A percentile compares a stretch with the other conserved stretches of the same genome.
Evolutionary conservation across 2,113 vertebrate genomes (phyloP).

Genomic region (Accipiter virgatus): DNA sequence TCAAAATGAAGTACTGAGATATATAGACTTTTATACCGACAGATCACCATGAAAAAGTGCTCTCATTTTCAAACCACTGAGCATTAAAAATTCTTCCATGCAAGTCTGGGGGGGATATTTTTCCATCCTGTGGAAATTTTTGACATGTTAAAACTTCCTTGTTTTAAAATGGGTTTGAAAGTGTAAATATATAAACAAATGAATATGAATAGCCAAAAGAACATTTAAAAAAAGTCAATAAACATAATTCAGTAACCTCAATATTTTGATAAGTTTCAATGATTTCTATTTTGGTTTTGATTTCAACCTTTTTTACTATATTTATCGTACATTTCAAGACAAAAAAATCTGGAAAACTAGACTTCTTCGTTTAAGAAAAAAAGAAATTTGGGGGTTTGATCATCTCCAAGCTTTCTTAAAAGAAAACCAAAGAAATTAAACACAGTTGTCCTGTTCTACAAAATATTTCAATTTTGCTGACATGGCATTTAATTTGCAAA

Average conservation of each 20-base stretch:
- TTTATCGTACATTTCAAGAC: neutral
- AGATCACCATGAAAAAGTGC: neutral
- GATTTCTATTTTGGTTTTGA: neutral
- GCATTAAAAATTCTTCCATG: neutral
- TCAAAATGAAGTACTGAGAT: neutral
- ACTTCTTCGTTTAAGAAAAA: neutral
- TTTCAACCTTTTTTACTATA: neutral
- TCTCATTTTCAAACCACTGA: neutral
- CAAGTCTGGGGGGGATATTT: neutral
- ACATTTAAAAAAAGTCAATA: neutral
- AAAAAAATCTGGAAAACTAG: neutral
- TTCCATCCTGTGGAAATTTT: neutral
- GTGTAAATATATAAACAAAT: neutral
- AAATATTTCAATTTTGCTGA: slow-evolving; percentile 23
- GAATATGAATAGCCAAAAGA: neutral
- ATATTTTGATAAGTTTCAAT: neutral
- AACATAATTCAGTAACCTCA: neutral
- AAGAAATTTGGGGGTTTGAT: neutral
- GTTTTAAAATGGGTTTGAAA: neutral
- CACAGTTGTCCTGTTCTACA: neutral
- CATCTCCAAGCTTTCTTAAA: neutral
- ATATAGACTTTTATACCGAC: neutral
- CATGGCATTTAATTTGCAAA: neutral
- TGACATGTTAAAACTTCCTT: neutral
- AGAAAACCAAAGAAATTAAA: slow-evolving; percentile 5